These are phyloP conservation scores for Hippoglossus hippoglossus DNA, from an alignment of 2,797 vertebrate species.

Conservation along the genomic window DNA sequence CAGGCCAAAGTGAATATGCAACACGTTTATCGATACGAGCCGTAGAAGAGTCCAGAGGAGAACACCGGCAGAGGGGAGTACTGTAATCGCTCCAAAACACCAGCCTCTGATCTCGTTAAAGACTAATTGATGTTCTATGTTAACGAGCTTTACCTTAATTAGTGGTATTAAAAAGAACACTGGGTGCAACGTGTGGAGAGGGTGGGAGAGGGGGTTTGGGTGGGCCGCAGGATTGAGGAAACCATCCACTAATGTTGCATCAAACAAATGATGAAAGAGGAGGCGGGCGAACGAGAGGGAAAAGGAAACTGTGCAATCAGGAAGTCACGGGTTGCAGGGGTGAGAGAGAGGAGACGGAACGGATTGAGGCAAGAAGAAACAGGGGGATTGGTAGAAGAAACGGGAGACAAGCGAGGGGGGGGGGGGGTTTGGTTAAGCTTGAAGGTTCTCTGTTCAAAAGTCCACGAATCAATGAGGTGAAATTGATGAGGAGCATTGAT, in stretches of 20 bases:
- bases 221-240: slow-evolving; percentile 65
- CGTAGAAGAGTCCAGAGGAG: slow-evolving; percentile 57
- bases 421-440: slow-evolving; percentile 54
- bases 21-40: slow-evolving; percentile 66
- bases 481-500: slow-evolving; percentile 78
- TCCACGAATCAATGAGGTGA: slow-evolving; percentile 74
- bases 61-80: slow-evolving; percentile 58
- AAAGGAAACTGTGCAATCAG: slow-evolving; percentile 49
- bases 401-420: slow-evolving; percentile 40
- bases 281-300: slow-evolving; percentile 37
- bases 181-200: slow-evolving; percentile 57
- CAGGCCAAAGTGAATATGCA: slow-evolving; percentile 62
- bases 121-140: slow-evolving; percentile 86
- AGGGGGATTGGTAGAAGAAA: slow-evolving; percentile 62
- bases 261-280: slow-evolving; percentile 70
- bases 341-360: slow-evolving; percentile 67
- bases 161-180: slow-evolving; percentile 83
- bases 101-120: slow-evolving; percentile 87
- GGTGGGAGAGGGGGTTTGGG: slow-evolving; percentile 54
- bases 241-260: slow-evolving; percentile 71
- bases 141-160: slow-evolving; percentile 89
- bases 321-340: slow-evolving; percentile 75
- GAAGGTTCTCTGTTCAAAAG: slow-evolving; percentile 67
- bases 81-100: slow-evolving; percentile 84
- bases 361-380: slow-evolving; percentile 64